A percentile compares a stretch with the other conserved stretches of the same genome.
phyloP scores from a whole-genome alignment of 1,140 invertebrate genomes.

The Caenorhabditis latens region DNA sequence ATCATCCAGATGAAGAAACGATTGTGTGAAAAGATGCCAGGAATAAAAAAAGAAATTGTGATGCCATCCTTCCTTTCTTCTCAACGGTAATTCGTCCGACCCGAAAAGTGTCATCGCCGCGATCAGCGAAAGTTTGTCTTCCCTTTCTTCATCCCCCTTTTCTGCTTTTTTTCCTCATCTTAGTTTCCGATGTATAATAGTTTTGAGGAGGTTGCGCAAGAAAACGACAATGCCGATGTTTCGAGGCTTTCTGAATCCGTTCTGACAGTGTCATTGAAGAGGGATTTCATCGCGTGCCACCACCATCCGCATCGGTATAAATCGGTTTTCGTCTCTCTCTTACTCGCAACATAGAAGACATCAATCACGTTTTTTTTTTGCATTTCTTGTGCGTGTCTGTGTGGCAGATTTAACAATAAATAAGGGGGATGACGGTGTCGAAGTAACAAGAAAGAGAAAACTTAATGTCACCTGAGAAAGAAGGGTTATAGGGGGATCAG shows the following conservation, averaged over 20 bases:
- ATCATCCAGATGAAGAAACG: background rate
- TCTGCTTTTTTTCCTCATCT: background rate
- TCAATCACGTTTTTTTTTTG: constrained; percentile 4
- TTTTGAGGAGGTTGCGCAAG: background rate
- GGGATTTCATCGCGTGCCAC: background rate
- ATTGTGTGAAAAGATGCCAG: background rate
- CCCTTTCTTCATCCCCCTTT: background rate
- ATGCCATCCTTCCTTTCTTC: background rate
- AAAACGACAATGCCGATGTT: too few species aligned
- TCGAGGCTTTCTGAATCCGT: background rate
- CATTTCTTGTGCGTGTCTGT: background rate
- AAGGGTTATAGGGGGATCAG: too few species aligned
- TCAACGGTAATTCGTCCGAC: constrained; percentile 7
- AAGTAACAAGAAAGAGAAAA: too few species aligned
- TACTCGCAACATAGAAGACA: background rate
- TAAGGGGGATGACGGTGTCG: background rate
- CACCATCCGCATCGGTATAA: background rate
- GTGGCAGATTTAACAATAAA: background rate
- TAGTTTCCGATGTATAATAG: too few species aligned
- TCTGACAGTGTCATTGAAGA: constrained; percentile 13
- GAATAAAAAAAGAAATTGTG: background rate
- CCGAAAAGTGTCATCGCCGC: constrained; percentile 27
- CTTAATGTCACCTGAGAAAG: too few species aligned
- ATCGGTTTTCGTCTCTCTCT: constrained; percentile 7
- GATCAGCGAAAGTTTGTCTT: constrained; percentile 6